These are phyloP conservation scores for Stomatorhinus walkeri DNA, from an alignment of 2,797 vertebrate species.

Conservation along the genomic window DNA sequence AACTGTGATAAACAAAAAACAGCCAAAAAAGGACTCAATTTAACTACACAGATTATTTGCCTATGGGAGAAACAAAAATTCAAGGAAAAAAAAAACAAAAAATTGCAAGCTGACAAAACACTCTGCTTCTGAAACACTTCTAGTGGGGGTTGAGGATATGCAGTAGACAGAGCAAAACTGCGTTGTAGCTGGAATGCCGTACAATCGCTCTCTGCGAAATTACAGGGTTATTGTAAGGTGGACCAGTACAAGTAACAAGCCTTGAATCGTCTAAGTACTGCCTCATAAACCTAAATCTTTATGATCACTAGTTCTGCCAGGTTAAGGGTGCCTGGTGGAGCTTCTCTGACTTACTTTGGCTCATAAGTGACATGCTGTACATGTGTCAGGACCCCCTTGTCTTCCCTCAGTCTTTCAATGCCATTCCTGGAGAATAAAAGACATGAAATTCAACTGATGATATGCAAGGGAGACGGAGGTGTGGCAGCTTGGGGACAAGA, in stretches of 20 bases:
- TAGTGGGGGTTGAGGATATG: not conserved
- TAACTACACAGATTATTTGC: not conserved
- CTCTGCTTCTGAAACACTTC: not conserved
- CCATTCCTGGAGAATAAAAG: constrained; percentile 74
- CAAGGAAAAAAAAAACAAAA: not conserved
- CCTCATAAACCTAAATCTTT: not conserved
- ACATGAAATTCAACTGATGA: not conserved
- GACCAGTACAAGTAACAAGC: not conserved
- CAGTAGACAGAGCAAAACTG: not conserved
- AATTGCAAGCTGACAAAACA: not conserved
- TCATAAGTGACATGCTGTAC: constrained; percentile 68
- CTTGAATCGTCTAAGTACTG: not conserved
- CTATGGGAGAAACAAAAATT: not conserved
- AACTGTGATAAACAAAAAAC: not conserved
- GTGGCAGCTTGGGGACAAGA: not conserved
- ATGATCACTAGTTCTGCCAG: not conserved
- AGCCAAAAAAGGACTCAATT: not conserved
- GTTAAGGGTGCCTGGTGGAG: not conserved
- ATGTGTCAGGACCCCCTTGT: constrained; percentile 66
- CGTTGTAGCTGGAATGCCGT: not conserved
- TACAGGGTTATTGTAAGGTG: not conserved
- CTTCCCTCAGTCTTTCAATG: constrained; percentile 75
- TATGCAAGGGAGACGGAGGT: not conserved
- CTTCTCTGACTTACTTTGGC: constrained; percentile 68
- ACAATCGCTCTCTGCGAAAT: not conserved